phyloP scores from a whole-genome alignment of 2,888 invertebrate genomes.

The Drosophila neutralis region DNA sequence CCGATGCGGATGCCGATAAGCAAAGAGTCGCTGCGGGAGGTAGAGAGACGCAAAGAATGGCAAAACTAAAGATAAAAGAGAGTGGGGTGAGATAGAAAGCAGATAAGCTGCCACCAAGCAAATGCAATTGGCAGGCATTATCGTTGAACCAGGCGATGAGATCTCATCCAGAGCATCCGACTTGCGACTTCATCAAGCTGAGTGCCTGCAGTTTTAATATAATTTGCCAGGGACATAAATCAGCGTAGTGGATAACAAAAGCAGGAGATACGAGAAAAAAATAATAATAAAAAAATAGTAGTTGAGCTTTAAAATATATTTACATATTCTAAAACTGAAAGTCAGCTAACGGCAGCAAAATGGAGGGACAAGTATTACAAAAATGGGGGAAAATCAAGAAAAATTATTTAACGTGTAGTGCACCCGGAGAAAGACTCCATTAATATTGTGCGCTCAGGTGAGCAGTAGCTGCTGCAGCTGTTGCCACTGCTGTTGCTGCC shows the following conservation, averaged over 20 bases:
- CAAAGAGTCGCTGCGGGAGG: slow-evolving; percentile 17
- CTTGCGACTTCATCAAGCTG: slow-evolving; percentile 65
- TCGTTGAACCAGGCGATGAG: slow-evolving; percentile 47
- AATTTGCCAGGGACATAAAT: slow-evolving; percentile 58
- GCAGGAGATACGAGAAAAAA: slow-evolving; percentile 9
- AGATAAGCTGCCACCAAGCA: slow-evolving; percentile 46
- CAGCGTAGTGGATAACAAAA: slow-evolving; percentile 22
- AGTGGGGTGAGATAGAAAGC: slow-evolving; percentile 7
- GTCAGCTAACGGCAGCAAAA: slow-evolving; percentile 18
- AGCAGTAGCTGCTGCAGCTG: slow-evolving; percentile 15
- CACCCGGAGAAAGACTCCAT: slow-evolving; percentile 53
- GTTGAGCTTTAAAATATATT: slow-evolving; percentile 52
- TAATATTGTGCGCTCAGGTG: slow-evolving; percentile 71
- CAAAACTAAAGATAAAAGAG: slow-evolving; percentile 3
- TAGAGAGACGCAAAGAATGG: slow-evolving; percentile 2
- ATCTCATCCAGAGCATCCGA: slow-evolving; percentile 26
- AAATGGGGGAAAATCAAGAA: slow-evolving; percentile 18
- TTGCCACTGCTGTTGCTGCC: slow-evolving; percentile 21
- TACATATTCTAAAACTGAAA: slow-evolving; percentile 52
- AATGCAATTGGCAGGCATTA: slow-evolving; percentile 75
- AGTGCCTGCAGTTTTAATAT: slow-evolving; percentile 71
- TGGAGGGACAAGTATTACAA: slow-evolving; percentile 14
- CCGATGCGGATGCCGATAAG: slow-evolving; percentile 60
- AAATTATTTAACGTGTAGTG: slow-evolving; percentile 37
- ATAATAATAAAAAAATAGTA: slow-evolving; percentile 11